Conservation (phyloP, 2,888 invertebrate genomes). For the Drosophila pseudotalamancana region DNA sequence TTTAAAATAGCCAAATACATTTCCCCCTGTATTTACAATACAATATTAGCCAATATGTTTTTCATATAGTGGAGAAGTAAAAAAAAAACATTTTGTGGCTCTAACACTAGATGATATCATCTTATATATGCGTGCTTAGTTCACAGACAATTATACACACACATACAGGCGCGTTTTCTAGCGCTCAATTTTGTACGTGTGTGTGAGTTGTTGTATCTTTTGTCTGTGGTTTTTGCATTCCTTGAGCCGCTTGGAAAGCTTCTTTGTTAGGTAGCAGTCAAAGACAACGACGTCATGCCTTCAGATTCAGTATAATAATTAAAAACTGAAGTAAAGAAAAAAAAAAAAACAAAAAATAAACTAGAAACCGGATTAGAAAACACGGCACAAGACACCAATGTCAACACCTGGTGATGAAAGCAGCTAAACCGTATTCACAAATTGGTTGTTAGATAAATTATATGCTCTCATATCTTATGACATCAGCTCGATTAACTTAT, state of each 20-base stretch:
- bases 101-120: conserved; percentile 77
- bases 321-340: conserved; percentile 31
- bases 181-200: background rate
- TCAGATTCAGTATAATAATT: conserved; percentile 56
- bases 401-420: conserved; percentile 47
- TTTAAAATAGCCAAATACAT: background rate
- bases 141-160: conserved; percentile 47
- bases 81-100: conserved; percentile 17
- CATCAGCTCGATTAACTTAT: conserved; percentile 7
- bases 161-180: conserved; percentile 8
- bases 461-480: conserved; percentile 26
- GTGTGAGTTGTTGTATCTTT: conserved; percentile 40
- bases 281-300: conserved; percentile 60
- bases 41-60: conserved; percentile 11
- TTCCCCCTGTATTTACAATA: background rate
- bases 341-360: background rate
- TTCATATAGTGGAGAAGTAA: background rate
- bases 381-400: conserved; percentile 31
- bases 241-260: conserved; percentile 57
- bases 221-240: conserved; percentile 60
- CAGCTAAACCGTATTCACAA: conserved; percentile 12
- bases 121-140: conserved; percentile 63
- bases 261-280: conserved; percentile 42
- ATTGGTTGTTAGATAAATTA: conserved; percentile 1
- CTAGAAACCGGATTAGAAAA: conserved; percentile 65